Base-by-base conservation (phyloP, 2,113 vertebrate genomes). In the Callorhinus ursinus region DNA sequence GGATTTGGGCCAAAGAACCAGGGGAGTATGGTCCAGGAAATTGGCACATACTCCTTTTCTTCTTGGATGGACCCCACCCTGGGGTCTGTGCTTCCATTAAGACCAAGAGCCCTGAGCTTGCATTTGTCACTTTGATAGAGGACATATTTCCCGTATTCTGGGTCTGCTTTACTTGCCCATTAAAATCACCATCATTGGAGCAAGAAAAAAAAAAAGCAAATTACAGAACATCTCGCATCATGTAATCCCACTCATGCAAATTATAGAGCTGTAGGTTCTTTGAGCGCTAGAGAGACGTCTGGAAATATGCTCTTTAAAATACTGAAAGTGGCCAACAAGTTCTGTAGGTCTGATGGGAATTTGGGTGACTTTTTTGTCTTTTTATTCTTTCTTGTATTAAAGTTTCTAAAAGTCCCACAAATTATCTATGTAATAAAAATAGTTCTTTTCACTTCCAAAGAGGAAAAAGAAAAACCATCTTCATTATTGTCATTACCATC, bases 221-320 rank as follows among this genome's bases (percentile, higher is more conserved):
- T 24, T 74, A 39, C 11, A 46, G 46, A 81, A 24, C 14, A 21
- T 9, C 46, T 74, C 0, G 0, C 46, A 6, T 46, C 7, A 0
- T 67, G 12, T 39, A 69, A 87, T 36, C 31, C 53, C 24, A 18
- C 28, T 93, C 42, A 14, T 8, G 57, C 63, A 42, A 85, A 88
- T 71, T 77, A 85, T 0, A 87, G 4, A 36, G 61, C 22, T 36
- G 28, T 51, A 15, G 36, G 33, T 42, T 92, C 53, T 59, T 77
- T 46, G 83, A 82, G 14, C 59, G 8, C 31, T 26, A 84, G 63
- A 26, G 57, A 51, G 49, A 51, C 24, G 2, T 57, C 63, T 71
- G 46, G 61, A 65, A 85, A 74, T 79, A 49, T 1, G 4, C 18
- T 84, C 18, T 93, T 65, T 76, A 76, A 57, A 92, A 31, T 49